Conservation (phyloP, 2,888 invertebrate species). For the Callosobruchus maculatus region DNA sequence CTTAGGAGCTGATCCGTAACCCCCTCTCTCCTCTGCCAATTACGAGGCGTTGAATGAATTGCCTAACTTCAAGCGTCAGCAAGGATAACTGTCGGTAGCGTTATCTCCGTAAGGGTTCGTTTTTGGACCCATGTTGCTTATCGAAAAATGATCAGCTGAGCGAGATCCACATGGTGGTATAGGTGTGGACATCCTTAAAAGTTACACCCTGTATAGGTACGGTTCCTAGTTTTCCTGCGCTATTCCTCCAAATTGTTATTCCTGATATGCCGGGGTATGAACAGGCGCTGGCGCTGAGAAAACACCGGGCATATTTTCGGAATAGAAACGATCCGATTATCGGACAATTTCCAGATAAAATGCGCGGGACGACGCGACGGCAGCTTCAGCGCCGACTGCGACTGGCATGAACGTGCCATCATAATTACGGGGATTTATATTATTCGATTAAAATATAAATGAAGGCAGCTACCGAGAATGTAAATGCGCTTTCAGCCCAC, state of each 20-base stretch:
- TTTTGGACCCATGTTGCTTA: too few relatives aligned
- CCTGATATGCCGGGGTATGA: background rate
- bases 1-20: too few relatives aligned
- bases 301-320: background rate
- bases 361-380: too few relatives aligned
- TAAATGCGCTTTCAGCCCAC: background rate
- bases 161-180: too few relatives aligned
- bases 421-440: background rate
- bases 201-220: too few relatives aligned
- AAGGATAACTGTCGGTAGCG: too few relatives aligned
- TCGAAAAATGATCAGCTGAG: too few relatives aligned
- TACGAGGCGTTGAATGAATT: too few relatives aligned
- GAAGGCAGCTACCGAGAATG: background rate
- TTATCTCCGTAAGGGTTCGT: too few relatives aligned
- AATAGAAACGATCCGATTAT: background rate
- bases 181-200: too few relatives aligned
- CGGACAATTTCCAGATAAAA: background rate
- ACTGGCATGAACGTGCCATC: background rate
- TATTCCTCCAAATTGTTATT: background rate
- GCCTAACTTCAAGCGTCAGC: too few relatives aligned
- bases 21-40: too few relatives aligned
- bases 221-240: background rate
- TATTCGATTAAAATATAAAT: background rate
- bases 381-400: background rate
- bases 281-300: background rate